Evolutionary conservation across 2,888 invertebrate species (phyloP), one percentile per base, ranked within the genome.

Genomic region (Caenorhabditis becei): DNA sequence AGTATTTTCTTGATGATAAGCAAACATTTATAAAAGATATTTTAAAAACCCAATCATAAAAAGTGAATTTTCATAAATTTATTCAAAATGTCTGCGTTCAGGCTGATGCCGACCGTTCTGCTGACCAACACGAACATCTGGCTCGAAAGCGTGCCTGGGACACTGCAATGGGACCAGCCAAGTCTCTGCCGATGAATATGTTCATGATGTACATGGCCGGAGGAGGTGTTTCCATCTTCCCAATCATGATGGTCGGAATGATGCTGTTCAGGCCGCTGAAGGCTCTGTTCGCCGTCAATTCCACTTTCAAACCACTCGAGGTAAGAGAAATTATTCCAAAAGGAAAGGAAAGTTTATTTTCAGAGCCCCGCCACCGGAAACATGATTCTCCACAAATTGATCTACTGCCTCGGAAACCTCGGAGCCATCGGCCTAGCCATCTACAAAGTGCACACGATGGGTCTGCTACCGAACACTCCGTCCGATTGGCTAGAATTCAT

Each of bases 231-330:
- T 98, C 97, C 0, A 98, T 99, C 89, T 98, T 99, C 90, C 99
- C 99, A 0, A 99, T 99, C 59, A 99, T 99, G 99, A 99, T 99
- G 99, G 97, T 99, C 10, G 97, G 97, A 53, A 99, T 99, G 99
- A 94, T 99, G 93, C 95, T 98, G 88, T 95, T 98, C 89, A 93
- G 97, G 81, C 98, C 98, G 1, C 94, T 98, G 28, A 97, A 98
- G 92, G 97, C 98, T 2, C 93, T 99, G 72, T 96, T 98, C 92
- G 93, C 96, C 0, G 95, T 96, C 80, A 87, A 93, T 93, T 86
- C 92, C 92, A 86, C 93, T 91, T 93, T 91, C 83, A 88, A 89
- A n/a, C 85, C 85, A 11, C 77, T 84, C 7, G 75, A 84, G 67
- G 83, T 83, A 56, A 10, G 32, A 41, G 11, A 41, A 23, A 59